phyloP scores from a whole-genome alignment of 30 jellyfish, hydroid and myxozoan species.

The Sanderia malayensis region DNA sequence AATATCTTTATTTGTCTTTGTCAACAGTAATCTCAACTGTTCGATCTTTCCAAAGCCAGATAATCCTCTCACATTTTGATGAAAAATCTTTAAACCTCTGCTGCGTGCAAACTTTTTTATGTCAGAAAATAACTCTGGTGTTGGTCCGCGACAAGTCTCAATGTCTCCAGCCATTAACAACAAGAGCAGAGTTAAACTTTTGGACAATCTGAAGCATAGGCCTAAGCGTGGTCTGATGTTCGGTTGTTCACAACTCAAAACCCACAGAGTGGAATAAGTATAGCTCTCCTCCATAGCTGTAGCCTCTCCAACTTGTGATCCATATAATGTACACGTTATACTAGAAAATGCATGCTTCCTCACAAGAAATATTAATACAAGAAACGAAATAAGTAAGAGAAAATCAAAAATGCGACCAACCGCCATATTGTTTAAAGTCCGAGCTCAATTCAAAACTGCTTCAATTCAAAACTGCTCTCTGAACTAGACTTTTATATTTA shows the following conservation, averaged over 20 bases:
- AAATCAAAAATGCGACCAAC: not conserved
- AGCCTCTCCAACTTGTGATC: not conserved
- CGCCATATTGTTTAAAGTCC: too few species aligned
- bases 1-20: not conserved
- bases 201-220: not conserved
- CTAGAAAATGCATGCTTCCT: slow-evolving; percentile 1
- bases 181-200: not conserved
- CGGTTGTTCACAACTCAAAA: not conserved
- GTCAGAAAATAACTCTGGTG: not conserved
- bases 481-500: too few species aligned
- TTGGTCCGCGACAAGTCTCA: slow-evolving; percentile 6
- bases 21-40: not conserved
- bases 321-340: slow-evolving; percentile 10
- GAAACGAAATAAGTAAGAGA: not conserved
- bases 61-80: not conserved
- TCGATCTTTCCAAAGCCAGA: not conserved
- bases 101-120: not conserved
- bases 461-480: too few species aligned
- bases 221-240: slow-evolving; percentile 20
- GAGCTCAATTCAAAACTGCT: too few species aligned
- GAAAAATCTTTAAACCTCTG: slow-evolving; percentile 13
- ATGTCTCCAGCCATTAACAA: slow-evolving; percentile 12
- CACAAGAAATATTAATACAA: not conserved
- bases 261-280: slow-evolving; percentile 11
- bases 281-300: slow-evolving; percentile 19